These are phyloP conservation scores for Talpa occidentalis DNA, from an alignment of 2,113 vertebrate genomes.

Conservation along the genomic window DNA sequence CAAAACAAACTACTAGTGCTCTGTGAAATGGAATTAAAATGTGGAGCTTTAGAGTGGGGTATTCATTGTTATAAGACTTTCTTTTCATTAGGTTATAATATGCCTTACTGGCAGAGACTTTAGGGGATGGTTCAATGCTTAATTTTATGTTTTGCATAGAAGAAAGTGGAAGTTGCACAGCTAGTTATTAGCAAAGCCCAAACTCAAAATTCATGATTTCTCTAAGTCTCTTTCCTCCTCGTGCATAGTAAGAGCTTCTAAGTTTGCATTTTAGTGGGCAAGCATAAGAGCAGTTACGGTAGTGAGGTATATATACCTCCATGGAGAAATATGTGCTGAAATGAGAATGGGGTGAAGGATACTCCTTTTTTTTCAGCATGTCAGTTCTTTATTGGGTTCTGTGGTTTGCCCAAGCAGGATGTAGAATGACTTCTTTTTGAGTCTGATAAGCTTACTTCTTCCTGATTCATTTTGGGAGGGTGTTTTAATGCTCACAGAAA, in stretches of 20 bases:
- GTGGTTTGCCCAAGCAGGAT: background rate
- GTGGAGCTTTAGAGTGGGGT: background rate
- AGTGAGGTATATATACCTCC: fast-evolving
- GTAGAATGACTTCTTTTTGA: background rate
- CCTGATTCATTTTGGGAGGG: background rate
- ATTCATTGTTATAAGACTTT: background rate
- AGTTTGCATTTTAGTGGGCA: background rate
- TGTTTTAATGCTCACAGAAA: background rate
- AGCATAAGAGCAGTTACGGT: background rate
- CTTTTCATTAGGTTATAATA: background rate
- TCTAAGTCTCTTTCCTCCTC: background rate
- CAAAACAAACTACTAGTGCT: background rate
- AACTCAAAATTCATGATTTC: background rate
- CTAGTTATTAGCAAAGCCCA: background rate
- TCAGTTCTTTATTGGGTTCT: background rate
- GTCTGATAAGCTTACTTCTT: background rate
- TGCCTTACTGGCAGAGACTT: background rate
- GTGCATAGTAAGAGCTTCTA: background rate
- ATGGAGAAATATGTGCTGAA: background rate
- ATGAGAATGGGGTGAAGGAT: background rate
- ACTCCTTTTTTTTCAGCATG: background rate
- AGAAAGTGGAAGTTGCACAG: background rate
- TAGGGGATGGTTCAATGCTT: slow-evolving; percentile 23
- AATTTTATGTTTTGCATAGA: background rate
- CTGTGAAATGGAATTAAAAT: slow-evolving; percentile 29